Base-by-base conservation (phyloP, 2,797 vertebrate species). In the Arrhamphus sclerolepis region DNA sequence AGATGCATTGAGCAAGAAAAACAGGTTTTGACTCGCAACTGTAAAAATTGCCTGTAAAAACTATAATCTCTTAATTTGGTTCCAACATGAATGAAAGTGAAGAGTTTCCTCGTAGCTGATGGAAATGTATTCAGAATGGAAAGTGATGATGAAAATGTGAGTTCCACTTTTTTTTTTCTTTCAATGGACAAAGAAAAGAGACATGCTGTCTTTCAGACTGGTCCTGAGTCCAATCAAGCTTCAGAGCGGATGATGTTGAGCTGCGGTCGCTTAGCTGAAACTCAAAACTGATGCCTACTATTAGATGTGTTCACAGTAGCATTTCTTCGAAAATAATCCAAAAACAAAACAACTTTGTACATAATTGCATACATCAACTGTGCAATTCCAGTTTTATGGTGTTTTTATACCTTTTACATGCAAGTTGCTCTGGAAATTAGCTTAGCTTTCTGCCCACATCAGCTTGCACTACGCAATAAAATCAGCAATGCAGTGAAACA, bases 111-210 rank as follows among this genome's bases (percentile, higher is more conserved):
- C n/a, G n/a, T n/a, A n/a, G 16, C 55, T 42, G 38, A 68, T 72
- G 53, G 61, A 65, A 56, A 47, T 9, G 16, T 39, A 10, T 34
- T 34, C 31, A 34, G 46, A 51, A 50, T 7, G 41, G 66, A 56
- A 77, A 75, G 42, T 62, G 55, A 72, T 75, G 67, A 78, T n/a
- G n/a, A n/a, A n/a, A n/a, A n/a, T 81, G 22, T 54, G 48, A 73
- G 49, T 68, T 46, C 31, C 1, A 11, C 31, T 10, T 10, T 34
- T 34, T 11, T 34, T 34, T 31, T 31, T 6, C 2, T 1, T 31
- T 52, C 24, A 62, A 38, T 6, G 11, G 29, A 63, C 40, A 19
- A 16, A 49, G 31, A 10, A 34, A 34, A 10, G 4, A 44, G 42
- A 44, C 42, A 3, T 13, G 8, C 10, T 11, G 10, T 40, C 13